phyloP scores from a whole-genome alignment of 1,140 invertebrate genomes.

The Manduca sexta region DNA sequence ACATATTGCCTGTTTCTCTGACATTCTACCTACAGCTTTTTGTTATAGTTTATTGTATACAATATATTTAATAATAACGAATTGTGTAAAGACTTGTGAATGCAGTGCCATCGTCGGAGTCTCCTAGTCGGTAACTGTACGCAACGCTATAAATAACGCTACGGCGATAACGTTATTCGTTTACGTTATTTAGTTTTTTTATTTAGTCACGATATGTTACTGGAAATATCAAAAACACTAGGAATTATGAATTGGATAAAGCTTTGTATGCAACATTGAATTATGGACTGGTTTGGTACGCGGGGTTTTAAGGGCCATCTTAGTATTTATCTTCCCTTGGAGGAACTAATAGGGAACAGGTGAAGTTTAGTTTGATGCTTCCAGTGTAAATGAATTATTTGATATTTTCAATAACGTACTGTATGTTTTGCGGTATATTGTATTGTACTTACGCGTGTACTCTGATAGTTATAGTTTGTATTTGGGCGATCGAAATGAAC shows the following conservation, averaged over 20 bases:
- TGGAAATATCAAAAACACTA: too few species aligned
- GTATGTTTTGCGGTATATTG: slow-evolving; percentile 6
- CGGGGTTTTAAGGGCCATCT: too few species aligned
- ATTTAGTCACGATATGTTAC: too few species aligned
- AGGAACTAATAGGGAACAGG: too few species aligned
- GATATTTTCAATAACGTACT: slow-evolving; percentile 9
- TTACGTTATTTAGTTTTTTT: too few species aligned
- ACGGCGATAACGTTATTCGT: background rate
- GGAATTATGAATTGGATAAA: too few species aligned
- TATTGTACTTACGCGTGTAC: slow-evolving; percentile 5
- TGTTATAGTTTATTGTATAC: background rate
- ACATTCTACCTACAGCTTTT: background rate
- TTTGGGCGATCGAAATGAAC: slow-evolving; percentile 29
- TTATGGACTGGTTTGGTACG: too few species aligned
- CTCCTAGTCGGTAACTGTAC: slow-evolving; percentile 2
- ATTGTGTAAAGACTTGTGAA: slow-evolving; percentile 4
- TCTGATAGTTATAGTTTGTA: background rate
- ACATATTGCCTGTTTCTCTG: too few species aligned
- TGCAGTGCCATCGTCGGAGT: slow-evolving; percentile 5
- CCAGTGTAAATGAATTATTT: too few species aligned
- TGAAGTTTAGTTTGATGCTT: too few species aligned
- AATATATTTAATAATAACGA: background rate
- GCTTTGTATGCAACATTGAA: too few species aligned
- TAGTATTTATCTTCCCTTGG: too few species aligned
- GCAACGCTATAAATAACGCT: background rate